Evolutionary conservation across 2,888 invertebrate species (phyloP), one percentile per base, ranked within the genome.

Genomic region (Diaprepes abbreviatus): DNA sequence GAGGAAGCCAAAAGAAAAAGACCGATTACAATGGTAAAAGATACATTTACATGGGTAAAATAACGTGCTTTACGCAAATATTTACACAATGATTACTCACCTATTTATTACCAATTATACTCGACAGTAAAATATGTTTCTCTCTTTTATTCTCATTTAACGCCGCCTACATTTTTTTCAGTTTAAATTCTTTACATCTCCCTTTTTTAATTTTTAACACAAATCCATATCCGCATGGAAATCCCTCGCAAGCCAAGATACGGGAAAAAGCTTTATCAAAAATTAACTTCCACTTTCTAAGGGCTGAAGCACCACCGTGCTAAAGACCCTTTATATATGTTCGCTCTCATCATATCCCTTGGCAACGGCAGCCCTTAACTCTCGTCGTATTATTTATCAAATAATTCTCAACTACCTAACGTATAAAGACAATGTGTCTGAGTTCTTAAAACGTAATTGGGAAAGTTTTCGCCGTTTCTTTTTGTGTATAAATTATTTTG

Each of bases 321-420:
- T 50, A 50, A 50, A 50, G 48, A 28, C 48, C 48, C 48, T 50
- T 50, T 28, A 14, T 28, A 28, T 28, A 28, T 31, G 55, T 19
- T 24, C 35, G 24, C 14, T 55, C 24, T 24, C 55, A 55, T 55
- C 5, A 55, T 9, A 36, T 55, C 55, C 38, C 55, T 7, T 55
- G 38, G 21, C 55, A 55, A 36, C 36, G 19, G 10, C 35, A 19
- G 16, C 12, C 16, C 24, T 12, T 24, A 38, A 55, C 55, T 36
- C 24, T 38, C 14, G 2, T 12, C 55, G 21, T 40, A 57, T 58
- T 58, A 58, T 58, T 58, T 58, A 58, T 58, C 43, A 58, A 58
- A 43, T 31, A 40, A 43, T 58, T 28, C 28, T 19, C 19, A 14
- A 17, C 43, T 43, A 43, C 7, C 58, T 12, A 57, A 17, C 36